A percentile compares a stretch with the other conserved stretches of the same genome.
These are phyloP conservation scores for Pristionchus exspectatus DNA, from an alignment of 2,888 invertebrate species.

Conservation along the genomic window DNA sequence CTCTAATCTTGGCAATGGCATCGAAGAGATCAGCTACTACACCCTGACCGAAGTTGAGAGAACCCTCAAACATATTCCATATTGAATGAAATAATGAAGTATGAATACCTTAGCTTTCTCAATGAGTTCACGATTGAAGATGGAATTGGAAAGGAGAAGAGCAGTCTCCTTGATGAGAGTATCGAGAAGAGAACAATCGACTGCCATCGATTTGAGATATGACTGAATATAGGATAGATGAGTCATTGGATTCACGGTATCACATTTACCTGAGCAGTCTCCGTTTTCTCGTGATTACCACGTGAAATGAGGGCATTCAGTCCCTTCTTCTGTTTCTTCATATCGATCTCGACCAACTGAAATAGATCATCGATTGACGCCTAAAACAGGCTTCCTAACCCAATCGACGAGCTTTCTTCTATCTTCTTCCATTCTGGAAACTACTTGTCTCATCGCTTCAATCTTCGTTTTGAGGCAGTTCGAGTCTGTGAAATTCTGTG, in stretches of 20 bases:
- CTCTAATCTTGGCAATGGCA: background rate
- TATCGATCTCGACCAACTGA: background rate
- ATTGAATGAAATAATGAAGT: background rate
- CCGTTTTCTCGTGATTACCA: background rate
- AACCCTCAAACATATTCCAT: background rate
- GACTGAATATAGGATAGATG: background rate
- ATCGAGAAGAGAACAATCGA: background rate
- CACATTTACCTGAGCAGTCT: background rate
- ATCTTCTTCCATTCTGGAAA: background rate
- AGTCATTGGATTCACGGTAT: background rate
- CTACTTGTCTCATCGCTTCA: background rate
- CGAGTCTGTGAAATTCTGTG: background rate
- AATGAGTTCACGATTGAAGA: background rate
- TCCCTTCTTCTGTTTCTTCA: constrained; percentile 13
- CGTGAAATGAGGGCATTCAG: background rate
- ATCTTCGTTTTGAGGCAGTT: background rate
- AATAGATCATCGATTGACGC: background rate
- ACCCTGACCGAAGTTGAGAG: background rate
- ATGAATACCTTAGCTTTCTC: background rate
- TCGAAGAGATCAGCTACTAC: background rate
- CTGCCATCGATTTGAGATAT: background rate
- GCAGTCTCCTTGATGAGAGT: background rate
- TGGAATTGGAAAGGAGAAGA: background rate
- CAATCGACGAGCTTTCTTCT: background rate
- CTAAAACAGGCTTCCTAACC: background rate